Percentiles rank a stretch among this genome's conserved stretches.
Conservation (phyloP, 2,797 vertebrate genomes). For the Peromyscus melanophrys region DNA sequence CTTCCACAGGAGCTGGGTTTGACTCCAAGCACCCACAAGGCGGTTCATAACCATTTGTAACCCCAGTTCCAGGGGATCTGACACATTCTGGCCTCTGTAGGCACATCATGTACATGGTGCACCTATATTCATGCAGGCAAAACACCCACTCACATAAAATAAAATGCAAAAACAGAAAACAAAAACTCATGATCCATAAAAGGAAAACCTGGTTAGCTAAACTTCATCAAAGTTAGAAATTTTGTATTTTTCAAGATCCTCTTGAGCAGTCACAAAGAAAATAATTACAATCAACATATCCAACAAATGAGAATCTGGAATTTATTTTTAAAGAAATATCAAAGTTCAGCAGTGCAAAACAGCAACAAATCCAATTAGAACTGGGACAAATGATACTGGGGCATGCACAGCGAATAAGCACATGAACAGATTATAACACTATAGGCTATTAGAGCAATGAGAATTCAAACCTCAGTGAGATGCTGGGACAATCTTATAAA, state of each 20-base stretch:
- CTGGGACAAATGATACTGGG: background rate
- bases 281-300: background rate
- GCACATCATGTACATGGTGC: accelerated
- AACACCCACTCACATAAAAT: background rate
- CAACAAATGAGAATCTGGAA: background rate
- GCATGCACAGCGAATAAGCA: background rate
- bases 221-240: background rate
- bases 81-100: background rate
- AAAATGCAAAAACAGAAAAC: background rate
- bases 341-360: background rate
- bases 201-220: background rate
- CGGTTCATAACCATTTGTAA: background rate
- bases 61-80: background rate
- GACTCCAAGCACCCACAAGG: too few species aligned
- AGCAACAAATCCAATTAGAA: background rate
- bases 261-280: background rate
- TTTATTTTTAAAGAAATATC: background rate
- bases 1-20: background rate
- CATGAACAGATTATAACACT: background rate
- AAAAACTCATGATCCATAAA: background rate
- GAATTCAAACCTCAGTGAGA: background rate
- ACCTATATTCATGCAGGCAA: background rate
- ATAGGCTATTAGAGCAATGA: background rate
- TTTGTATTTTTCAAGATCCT: background rate
- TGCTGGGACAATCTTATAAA: background rate